Conservation (phyloP, 1,140 invertebrate species). For the Drosophila azteca region DNA sequence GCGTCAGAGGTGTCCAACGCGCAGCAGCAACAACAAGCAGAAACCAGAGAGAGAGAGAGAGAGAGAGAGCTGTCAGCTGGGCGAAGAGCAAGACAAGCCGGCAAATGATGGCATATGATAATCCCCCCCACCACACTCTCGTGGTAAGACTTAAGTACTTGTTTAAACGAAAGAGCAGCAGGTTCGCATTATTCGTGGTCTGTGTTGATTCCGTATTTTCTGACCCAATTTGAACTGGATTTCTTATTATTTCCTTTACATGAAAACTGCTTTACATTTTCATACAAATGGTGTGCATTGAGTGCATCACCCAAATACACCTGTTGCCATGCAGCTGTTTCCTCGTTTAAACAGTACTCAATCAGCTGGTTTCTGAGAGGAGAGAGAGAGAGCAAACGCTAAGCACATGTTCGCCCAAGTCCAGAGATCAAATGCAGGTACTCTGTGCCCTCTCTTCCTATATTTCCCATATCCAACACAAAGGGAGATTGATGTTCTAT, state of each 20-base stretch:
- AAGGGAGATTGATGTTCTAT: neutral
- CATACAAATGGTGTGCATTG: too few species aligned
- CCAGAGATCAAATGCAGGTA: constrained; percentile 19
- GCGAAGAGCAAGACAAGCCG: neutral
- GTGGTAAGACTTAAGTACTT: neutral
- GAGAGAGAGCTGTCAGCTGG: constrained; percentile 29
- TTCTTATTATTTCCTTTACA: too few species aligned
- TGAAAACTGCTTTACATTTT: too few species aligned
- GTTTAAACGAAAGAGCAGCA: too few species aligned
- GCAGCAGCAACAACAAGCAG: constrained; percentile 49
- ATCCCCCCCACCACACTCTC: neutral
- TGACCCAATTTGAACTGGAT: too few species aligned
- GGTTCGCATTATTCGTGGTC: too few species aligned
- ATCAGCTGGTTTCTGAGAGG: constrained; percentile 23
- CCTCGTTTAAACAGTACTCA: neutral
- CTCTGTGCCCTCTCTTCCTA: neutral
- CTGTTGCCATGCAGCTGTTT: too few species aligned
- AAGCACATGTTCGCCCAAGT: constrained; percentile 35
- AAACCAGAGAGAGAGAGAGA: constrained; percentile 28
- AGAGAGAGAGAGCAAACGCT: constrained; percentile 27
- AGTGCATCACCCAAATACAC: too few species aligned
- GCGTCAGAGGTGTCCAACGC: constrained; percentile 27
- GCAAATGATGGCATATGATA: too few species aligned
- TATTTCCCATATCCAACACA: neutral
- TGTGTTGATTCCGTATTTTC: too few species aligned